Conservation (phyloP, 2,888 invertebrate species). For the Drosophila affinis region DNA sequence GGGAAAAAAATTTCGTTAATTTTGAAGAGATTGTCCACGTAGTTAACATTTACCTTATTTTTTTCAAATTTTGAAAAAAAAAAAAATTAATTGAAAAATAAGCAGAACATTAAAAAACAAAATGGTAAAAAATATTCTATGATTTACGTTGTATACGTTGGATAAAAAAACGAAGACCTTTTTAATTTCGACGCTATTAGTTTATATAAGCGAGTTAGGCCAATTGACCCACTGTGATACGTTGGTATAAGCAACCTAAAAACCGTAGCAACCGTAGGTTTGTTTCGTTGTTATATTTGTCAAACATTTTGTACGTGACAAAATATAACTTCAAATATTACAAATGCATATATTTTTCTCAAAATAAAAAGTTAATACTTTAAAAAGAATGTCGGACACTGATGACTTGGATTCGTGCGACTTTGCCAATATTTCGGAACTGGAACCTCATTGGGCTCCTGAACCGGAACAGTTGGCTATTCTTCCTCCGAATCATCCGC, state of each 20-base stretch:
- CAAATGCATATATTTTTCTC: background rate
- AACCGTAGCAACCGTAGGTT: background rate
- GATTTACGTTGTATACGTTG: too few species aligned
- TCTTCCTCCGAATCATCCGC: conserved; percentile 89
- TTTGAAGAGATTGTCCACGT: too few species aligned
- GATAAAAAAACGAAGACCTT: too few species aligned
- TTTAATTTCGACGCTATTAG: too few species aligned
- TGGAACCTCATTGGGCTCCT: conserved; percentile 9
- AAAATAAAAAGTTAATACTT: background rate
- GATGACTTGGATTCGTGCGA: conserved; percentile 48
- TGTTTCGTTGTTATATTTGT: background rate
- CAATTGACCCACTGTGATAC: too few species aligned
- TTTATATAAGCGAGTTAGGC: too few species aligned
- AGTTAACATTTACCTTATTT: too few species aligned
- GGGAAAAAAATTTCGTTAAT: too few species aligned
- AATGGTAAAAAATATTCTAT: too few species aligned
- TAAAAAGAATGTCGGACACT: conserved; percentile 37
- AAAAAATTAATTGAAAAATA: too few species aligned
- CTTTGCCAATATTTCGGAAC: conserved; percentile 46
- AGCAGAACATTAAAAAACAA: too few species aligned
- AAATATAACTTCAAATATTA: background rate
- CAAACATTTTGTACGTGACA: background rate
- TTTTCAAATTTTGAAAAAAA: too few species aligned
- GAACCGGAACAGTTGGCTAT: conserved; percentile 61
- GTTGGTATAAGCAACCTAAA: background rate